A percentile compares a stretch with the other conserved stretches of the same genome.
Evolutionary conservation across 2,113 vertebrate genomes (phyloP).

Genomic region (Opisthocomus hoazin): DNA sequence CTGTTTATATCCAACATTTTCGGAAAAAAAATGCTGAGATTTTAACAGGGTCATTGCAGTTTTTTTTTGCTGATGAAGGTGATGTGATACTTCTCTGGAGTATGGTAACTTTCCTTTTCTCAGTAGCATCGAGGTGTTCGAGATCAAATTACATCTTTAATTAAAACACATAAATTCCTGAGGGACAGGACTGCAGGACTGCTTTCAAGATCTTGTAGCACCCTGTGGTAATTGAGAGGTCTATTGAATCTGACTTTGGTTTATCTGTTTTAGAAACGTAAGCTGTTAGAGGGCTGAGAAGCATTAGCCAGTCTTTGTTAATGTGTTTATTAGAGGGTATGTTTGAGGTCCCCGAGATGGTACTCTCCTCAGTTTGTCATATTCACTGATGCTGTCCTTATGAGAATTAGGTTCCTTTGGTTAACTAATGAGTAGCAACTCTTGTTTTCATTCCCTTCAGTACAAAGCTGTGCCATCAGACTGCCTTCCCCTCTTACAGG

Average conservation of each 20-base stretch:
- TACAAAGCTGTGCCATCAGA: not conserved
- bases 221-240: slow-evolving; percentile 15
- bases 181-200: not conserved
- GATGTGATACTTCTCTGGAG: not conserved
- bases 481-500: not conserved
- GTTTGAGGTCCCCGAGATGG: not conserved
- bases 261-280: not conserved
- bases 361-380: not conserved
- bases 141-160: slow-evolving; percentile 26
- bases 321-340: not conserved
- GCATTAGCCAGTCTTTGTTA: not conserved
- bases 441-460: not conserved
- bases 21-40: not conserved
- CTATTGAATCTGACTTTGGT: not conserved
- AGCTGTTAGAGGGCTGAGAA: not conserved
- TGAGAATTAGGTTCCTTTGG: not conserved
- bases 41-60: not conserved
- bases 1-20: not conserved
- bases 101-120: not conserved
- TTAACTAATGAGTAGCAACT: not conserved
- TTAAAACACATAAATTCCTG: slow-evolving; percentile 17
- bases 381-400: fast-evolving
- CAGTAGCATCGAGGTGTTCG: not conserved
- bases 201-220: slow-evolving; percentile 3
- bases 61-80: not conserved